Evolutionary conservation across 2,113 vertebrate species (phyloP), one percentile per base, ranked within the genome.

Genomic region (Cololabis saira): DNA sequence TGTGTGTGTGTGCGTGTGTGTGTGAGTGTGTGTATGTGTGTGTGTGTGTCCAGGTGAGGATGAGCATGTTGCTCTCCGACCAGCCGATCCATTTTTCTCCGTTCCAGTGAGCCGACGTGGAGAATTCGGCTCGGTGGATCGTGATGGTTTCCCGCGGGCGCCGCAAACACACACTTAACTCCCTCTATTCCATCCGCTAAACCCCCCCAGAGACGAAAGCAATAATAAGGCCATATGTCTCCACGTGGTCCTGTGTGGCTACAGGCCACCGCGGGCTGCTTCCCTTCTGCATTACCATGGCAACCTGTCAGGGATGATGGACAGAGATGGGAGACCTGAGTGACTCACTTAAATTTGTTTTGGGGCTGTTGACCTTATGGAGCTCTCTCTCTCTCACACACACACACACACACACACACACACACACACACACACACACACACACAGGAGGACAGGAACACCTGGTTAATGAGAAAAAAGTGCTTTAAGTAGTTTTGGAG

Each of bases 161-260:
- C 18, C 8, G 27, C 43, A 37, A 48, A 37, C 45, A 61, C 62
- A 74, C 47, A 57, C 67, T 57, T 47, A 68, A 71, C 81, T 79
- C 53, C 61, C 71, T 61, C 66, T 67, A 65, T 81, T 74, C 81
- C 56, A 69, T 81, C 43, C 59, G 11, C 33, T 33, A 52, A 47
- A 65, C 81, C 63, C 40, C 22, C 33, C 72, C 7, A 44, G 82
- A 80, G 78, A 85, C 61, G 67, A 52, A 67, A 69, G 58, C 71
- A 76, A 73, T 88, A 83, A 82, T 77, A 87, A 79, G 71, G 54
- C 82, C 81, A 79, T 84, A 81, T 82, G 78, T 77, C 73, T 87
- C 58, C 17, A 61, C 3, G 2, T 51, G 69, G 61, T 61, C 60
- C 66, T 78, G 52, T 59, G 62, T 57, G 51, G 71, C 83, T 61